These are phyloP conservation scores for Lycodopsis pacificus DNA, from an alignment of 2,797 vertebrate genomes.

Conservation along the genomic window DNA sequence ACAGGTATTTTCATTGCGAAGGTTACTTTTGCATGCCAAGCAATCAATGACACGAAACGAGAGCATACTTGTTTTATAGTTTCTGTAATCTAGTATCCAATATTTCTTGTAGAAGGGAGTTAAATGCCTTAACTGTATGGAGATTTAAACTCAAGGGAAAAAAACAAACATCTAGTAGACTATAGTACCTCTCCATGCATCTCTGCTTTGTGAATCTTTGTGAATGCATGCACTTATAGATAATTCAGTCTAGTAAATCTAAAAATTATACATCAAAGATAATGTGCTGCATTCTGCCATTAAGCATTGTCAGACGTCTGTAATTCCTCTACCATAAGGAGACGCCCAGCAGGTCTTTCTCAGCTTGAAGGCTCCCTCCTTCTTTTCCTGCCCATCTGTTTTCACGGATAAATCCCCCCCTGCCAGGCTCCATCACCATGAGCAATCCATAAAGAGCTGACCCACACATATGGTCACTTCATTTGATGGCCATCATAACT, in stretches of 20 bases:
- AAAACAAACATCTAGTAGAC: not conserved
- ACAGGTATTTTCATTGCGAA: not conserved
- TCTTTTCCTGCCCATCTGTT: slow-evolving; percentile 80
- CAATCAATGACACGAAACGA: slow-evolving; percentile 6
- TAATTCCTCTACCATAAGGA: slow-evolving; percentile 71
- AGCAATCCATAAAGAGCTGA: slow-evolving; percentile 76
- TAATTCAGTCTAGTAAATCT: slow-evolving; percentile 45
- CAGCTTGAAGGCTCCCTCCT: slow-evolving; percentile 74
- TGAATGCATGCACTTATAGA: slow-evolving; percentile 14
- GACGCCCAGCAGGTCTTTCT: slow-evolving; percentile 69
- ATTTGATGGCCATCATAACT: slow-evolving; percentile 59
- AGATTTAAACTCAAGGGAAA: not conserved
- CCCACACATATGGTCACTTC: slow-evolving; percentile 77
- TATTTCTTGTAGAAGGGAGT: not conserved
- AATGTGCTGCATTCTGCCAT: slow-evolving; percentile 60
- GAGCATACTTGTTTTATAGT: not conserved
- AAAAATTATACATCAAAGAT: slow-evolving; percentile 59
- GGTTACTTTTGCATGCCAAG: not conserved
- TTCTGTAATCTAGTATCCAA: not conserved
- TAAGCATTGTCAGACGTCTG: slow-evolving; percentile 61
- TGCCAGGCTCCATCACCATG: slow-evolving; percentile 67
- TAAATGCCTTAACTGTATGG: not conserved
- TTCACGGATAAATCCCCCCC: slow-evolving; percentile 73
- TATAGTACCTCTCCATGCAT: not conserved
- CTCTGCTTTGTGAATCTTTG: slow-evolving; percentile 4